phyloP scores from a whole-genome alignment of 2,888 invertebrate species.

The Timandra comae region DNA sequence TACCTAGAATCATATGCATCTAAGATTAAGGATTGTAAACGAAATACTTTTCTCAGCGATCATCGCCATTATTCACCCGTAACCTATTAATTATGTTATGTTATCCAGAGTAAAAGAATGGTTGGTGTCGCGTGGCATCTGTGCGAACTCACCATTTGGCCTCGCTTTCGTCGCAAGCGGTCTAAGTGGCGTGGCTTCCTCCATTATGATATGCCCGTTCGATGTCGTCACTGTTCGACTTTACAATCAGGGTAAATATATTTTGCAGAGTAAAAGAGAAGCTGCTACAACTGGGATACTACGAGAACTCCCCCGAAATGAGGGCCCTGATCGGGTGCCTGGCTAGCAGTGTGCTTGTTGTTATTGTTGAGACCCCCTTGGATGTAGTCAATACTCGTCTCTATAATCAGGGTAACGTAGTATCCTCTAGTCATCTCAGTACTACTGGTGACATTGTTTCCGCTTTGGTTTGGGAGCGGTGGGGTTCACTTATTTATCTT shows the following conservation, averaged over 20 bases:
- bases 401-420: slow-evolving; percentile 86
- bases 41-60: no score
- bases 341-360: slow-evolving; percentile 85
- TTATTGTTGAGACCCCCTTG: slow-evolving; percentile 88
- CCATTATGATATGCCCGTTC: slow-evolving; percentile 88
- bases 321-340: slow-evolving; percentile 84
- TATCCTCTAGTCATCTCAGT: no score
- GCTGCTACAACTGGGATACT: slow-evolving; percentile 41
- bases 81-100: no score
- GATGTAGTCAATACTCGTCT: slow-evolving; percentile 91
- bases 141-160: slow-evolving; percentile 46
- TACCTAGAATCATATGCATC: no score
- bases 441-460: no score
- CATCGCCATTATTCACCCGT: no score
- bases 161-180: slow-evolving; percentile 79
- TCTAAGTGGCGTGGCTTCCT: slow-evolving; percentile 85
- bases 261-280: slow-evolving; percentile 56
- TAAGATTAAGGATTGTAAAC: no score
- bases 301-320: slow-evolving; percentile 74
- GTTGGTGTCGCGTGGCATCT: slow-evolving; percentile 43
- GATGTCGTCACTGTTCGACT: slow-evolving; percentile 91
- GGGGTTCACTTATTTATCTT: no score
- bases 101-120: slow-evolving; percentile 54
- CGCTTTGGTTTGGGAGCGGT: no score
- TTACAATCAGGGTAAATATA: slow-evolving; percentile 87